phyloP scores from a whole-genome alignment of 2,113 vertebrate genomes.

The Sprattus sprattus region DNA sequence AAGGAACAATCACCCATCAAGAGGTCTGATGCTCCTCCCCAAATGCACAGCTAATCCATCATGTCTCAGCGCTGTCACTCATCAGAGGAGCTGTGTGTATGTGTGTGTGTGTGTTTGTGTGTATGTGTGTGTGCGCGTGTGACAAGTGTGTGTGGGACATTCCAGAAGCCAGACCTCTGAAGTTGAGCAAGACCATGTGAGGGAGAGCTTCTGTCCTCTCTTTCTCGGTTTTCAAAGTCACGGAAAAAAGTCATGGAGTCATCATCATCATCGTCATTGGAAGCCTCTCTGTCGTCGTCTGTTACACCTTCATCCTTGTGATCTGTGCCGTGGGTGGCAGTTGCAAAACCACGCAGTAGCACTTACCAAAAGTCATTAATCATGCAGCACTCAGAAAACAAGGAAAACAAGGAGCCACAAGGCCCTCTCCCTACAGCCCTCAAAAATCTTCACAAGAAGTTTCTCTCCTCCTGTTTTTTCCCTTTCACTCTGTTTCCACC shows the following conservation, averaged over 20 bases:
- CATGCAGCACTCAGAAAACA: neutral
- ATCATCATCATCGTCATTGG: neutral
- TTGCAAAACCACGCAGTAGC: too few relatives aligned
- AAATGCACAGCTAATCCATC: neutral
- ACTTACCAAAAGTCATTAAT: slow-evolving; percentile 10
- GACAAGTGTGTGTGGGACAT: neutral
- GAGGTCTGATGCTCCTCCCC: neutral
- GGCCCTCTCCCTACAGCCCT: neutral
- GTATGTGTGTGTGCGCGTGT: neutral
- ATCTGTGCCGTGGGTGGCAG: neutral
- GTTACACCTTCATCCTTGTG: neutral
- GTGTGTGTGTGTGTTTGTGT: neutral
- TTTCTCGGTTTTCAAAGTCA: neutral
- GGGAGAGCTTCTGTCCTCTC: neutral
- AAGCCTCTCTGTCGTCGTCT: neutral
- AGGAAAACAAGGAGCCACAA: neutral
- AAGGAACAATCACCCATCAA: slow-evolving; percentile 33
- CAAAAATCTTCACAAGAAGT: neutral
- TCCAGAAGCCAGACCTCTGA: neutral
- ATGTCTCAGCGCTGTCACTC: slow-evolving; percentile 16
- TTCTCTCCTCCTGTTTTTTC: neutral
- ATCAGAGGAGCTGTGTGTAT: slow-evolving; percentile 3
- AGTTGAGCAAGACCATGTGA: neutral
- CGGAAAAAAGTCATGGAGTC: neutral
- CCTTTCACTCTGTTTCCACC: neutral